A percentile compares a stretch with the other conserved stretches of the same genome.
These are phyloP conservation scores for Baryphthengus martii DNA, from an alignment of 2,113 vertebrate genomes.

Conservation along the genomic window DNA sequence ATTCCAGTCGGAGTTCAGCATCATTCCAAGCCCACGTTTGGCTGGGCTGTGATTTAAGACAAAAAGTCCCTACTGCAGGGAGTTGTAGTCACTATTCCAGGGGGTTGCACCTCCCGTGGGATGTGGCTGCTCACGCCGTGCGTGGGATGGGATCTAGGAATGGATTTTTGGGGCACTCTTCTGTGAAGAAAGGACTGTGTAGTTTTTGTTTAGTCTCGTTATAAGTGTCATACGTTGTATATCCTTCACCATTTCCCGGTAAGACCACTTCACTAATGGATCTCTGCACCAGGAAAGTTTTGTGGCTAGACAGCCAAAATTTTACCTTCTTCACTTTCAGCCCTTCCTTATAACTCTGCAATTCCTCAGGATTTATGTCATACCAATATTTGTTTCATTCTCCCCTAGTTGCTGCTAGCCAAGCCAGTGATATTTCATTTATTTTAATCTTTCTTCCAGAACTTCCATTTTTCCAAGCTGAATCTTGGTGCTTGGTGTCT, in stretches of 20 bases:
- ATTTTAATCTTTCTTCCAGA: conserved; percentile 66
- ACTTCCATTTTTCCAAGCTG: conserved; percentile 56
- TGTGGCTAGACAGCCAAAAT: conserved; percentile 52
- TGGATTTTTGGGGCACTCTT: background rate
- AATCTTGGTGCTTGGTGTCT: conserved; percentile 24
- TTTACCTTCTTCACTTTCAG: conserved; percentile 61
- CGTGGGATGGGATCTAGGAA: background rate
- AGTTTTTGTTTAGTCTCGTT: conserved; percentile 55
- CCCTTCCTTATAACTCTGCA: conserved; percentile 28
- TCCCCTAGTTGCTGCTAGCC: conserved; percentile 26
- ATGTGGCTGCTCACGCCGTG: background rate
- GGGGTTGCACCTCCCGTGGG: background rate
- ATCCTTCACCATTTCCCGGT: conserved; percentile 49
- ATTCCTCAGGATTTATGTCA: conserved; percentile 65
- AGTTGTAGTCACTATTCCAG: background rate
- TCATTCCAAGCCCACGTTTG: background rate
- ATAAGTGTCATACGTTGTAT: conserved; percentile 16
- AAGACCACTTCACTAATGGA: background rate
- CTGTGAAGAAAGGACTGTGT: background rate
- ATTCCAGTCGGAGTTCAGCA: background rate
- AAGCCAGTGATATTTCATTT: conserved; percentile 63
- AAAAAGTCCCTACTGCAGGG: background rate
- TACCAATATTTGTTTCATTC: conserved; percentile 59
- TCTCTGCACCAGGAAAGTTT: conserved; percentile 54
- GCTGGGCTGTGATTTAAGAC: background rate